phyloP scores from a whole-genome alignment of 1,140 invertebrate genomes.

The Pseudoatta argentina region DNA sequence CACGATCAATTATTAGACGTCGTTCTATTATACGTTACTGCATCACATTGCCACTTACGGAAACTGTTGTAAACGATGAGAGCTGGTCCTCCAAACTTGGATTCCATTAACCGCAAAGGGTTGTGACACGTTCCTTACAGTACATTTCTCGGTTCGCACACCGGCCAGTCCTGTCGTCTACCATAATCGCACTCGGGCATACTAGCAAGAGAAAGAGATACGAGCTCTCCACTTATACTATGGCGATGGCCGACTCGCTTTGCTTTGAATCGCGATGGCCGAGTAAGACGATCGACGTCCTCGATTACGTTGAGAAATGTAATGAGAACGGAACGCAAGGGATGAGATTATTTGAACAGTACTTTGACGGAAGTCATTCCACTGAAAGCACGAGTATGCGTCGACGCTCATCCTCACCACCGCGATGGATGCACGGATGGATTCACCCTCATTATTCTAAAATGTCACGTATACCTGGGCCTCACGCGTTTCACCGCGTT shows the following conservation, averaged over 20 bases:
- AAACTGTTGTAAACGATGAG: constrained; percentile 18
- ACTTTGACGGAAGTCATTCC: constrained; percentile 46
- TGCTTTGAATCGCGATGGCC: constrained; percentile 54
- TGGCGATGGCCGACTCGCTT: background rate
- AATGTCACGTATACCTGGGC: constrained; percentile 62
- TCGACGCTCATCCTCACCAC: background rate
- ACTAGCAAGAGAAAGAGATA: constrained; percentile 1
- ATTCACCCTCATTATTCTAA: constrained; percentile 63
- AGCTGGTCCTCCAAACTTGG: constrained; percentile 38
- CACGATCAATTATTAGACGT: constrained; percentile 39
- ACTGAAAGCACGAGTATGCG: background rate
- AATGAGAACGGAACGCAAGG: background rate
- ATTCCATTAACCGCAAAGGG: constrained; percentile 60
- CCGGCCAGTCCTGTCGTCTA: background rate
- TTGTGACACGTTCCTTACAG: constrained; percentile 45
- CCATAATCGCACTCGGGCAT: constrained; percentile 8
- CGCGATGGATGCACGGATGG: constrained; percentile 31
- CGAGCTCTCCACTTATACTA: background rate
- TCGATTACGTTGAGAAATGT: constrained; percentile 23
- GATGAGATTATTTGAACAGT: constrained; percentile 43
- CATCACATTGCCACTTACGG: constrained; percentile 39
- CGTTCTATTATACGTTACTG: constrained; percentile 40
- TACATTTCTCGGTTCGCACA: constrained; percentile 44
- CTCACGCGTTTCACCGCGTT: constrained; percentile 41
- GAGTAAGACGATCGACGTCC: constrained; percentile 33